phyloP scores from a whole-genome alignment of 2,113 vertebrate genomes.

The Coregonus clupeaformis region DNA sequence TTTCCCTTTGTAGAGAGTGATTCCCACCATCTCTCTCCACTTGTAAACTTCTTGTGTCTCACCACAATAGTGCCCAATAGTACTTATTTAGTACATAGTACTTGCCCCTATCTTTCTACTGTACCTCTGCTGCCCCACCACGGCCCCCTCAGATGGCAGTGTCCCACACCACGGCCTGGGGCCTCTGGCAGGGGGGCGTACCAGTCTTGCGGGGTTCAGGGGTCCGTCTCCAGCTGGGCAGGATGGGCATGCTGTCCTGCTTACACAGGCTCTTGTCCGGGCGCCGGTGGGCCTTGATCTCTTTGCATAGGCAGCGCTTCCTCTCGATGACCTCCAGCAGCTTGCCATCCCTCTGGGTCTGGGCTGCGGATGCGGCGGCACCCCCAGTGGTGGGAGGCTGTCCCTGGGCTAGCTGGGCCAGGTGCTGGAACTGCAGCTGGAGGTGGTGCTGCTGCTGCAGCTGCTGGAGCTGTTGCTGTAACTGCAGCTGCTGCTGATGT shows the following conservation, averaged over 20 bases:
- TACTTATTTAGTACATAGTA: background rate
- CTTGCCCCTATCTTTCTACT: background rate
- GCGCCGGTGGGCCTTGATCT: slow-evolving; percentile 89
- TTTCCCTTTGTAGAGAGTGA: background rate
- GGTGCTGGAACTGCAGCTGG: slow-evolving; percentile 79
- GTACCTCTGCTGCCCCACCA: slow-evolving; percentile 36
- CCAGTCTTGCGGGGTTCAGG: slow-evolving; percentile 86
- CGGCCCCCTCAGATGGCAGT: slow-evolving; percentile 86
- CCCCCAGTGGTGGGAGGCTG: slow-evolving; percentile 62
- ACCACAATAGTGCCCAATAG: background rate
- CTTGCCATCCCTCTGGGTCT: slow-evolving; percentile 84
- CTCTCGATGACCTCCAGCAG: slow-evolving; percentile 90
- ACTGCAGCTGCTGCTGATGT: slow-evolving; percentile 71
- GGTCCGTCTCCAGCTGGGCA: slow-evolving; percentile 89
- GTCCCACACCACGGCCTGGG: slow-evolving; percentile 91
- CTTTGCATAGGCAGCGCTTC: slow-evolving; percentile 90
- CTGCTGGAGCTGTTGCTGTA: slow-evolving; percentile 69
- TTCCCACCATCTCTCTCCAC: slow-evolving; percentile 1
- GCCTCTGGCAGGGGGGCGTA: slow-evolving; percentile 88
- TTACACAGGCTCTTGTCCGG: slow-evolving; percentile 88
- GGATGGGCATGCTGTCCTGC: slow-evolving; percentile 94
- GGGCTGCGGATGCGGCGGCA: slow-evolving; percentile 50
- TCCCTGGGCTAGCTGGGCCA: slow-evolving; percentile 73
- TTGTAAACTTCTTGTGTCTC: background rate
- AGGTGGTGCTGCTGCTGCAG: slow-evolving; percentile 73